Conservation (phyloP, 1,140 invertebrate species). For the Pomacea maculata region DNA sequence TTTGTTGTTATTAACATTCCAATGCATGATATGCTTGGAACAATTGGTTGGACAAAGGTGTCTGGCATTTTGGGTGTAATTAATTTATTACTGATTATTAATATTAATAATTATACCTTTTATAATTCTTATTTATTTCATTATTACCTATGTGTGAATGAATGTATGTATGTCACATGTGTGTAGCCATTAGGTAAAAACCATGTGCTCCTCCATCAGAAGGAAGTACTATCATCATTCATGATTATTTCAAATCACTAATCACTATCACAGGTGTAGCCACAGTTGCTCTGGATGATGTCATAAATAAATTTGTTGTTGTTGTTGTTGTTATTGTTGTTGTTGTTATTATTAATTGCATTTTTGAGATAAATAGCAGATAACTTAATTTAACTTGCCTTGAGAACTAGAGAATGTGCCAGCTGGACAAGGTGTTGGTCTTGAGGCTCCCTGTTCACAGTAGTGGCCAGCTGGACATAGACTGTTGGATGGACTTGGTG, state of each 20-base stretch:
- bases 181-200: no score
- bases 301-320: not conserved
- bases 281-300: not conserved
- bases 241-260: not conserved
- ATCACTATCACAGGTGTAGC: not conserved
- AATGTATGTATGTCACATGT: no score
- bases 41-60: no score
- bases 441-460: conserved; percentile 49
- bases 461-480: conserved; percentile 51
- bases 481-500: conserved; percentile 43
- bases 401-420: conserved; percentile 50
- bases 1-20: no score
- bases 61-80: no score
- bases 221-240: not conserved
- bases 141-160: no score
- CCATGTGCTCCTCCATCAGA: not conserved
- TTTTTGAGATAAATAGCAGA: not conserved
- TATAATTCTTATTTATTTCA: no score
- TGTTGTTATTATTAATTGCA: not conserved
- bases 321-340: no score
- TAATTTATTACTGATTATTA: no score
- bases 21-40: no score
- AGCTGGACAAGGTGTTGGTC: conserved; percentile 56
- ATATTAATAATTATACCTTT: no score
- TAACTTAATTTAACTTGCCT: conserved; percentile 12